These are phyloP conservation scores for Formica aserva DNA, from an alignment of 2,888 invertebrate species.

Conservation along the genomic window DNA sequence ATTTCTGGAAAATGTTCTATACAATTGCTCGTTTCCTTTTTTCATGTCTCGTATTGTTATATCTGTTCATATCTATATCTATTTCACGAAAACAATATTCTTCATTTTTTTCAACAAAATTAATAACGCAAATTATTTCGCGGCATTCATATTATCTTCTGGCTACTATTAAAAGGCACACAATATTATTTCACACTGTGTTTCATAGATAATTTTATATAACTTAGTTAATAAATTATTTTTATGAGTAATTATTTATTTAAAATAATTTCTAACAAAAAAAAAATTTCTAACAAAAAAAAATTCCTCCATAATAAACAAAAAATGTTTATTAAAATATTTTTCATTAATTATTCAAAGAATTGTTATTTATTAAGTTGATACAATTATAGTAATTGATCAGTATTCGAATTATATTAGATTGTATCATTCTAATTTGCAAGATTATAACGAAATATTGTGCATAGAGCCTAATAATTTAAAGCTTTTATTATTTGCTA, in stretches of 20 bases:
- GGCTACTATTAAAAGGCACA: slow-evolving; percentile 38
- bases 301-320: background rate
- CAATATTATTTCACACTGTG: slow-evolving; percentile 23
- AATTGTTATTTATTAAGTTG: background rate
- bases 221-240: slow-evolving; percentile 13
- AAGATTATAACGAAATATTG: slow-evolving; percentile 21
- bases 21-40: background rate
- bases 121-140: slow-evolving; percentile 20
- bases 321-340: slow-evolving; percentile 2
- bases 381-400: background rate
- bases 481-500: slow-evolving; percentile 41
- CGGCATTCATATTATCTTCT: background rate
- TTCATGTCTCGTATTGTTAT: background rate
- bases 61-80: slow-evolving; percentile 1
- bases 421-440: slow-evolving; percentile 1
- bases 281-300: background rate
- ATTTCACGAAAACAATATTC: slow-evolving; percentile 26
- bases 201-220: slow-evolving; percentile 23
- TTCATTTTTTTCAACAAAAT: slow-evolving; percentile 16
- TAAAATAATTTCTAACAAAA: slow-evolving; percentile 18
- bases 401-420: slow-evolving; percentile 8
- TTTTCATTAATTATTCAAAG: background rate
- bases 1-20: slow-evolving; percentile 7
- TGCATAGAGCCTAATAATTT: slow-evolving; percentile 19
- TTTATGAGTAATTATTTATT: background rate